Base-by-base conservation (phyloP, 2,888 invertebrate species). In the Gortyna flavago region DNA sequence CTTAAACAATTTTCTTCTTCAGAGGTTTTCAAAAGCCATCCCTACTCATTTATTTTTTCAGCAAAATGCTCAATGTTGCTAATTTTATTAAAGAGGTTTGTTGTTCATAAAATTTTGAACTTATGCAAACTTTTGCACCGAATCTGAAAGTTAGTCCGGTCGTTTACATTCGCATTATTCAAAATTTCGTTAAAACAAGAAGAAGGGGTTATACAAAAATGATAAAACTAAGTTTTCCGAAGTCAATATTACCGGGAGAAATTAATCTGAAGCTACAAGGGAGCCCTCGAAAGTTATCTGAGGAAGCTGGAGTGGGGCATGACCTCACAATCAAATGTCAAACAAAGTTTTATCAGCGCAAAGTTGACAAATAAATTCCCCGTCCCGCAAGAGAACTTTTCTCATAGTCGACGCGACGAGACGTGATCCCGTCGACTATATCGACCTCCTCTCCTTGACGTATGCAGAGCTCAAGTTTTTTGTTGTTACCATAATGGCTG, bases 331-430 rank as follows among this genome's bases (percentile, higher is more conserved):
- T 95, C 95, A 95, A 95, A 95, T 92, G 95, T 94, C 95, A 94
- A 95, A 95, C 94, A 93, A 96, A 96, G 92, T 96, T 96, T 96
- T 96, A 96, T 96, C 96, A 93, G 93, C 91, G 89, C 89, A 90
- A 96, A 96, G 95, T 96, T 95, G 95, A 96, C 95, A 96, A 96
- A 96, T 96, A 96, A 96, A 96, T 95, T 93, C 94, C 89, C 90
- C 91, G 91, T 90, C 87, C 89, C 84, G 89, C 88, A 89, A 89
- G 83, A 84, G 81, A 95, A 96, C 94, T 96, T 96, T 95, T 93
- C 94, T 93, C 93, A 93, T 95, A 94, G 94, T 89, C 89, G 88
- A 90, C 91, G 91, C 90, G 88, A 86, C 81, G 90, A 87, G 90
- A 94, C 93, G 92, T 92, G 93, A 93, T 93, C 91, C 85, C 83